Percentiles rank a stretch among this genome's conserved stretches.
Evolutionary conservation across 2,888 invertebrate genomes (phyloP).

Genomic region (Fissipunctia ypsillon): DNA sequence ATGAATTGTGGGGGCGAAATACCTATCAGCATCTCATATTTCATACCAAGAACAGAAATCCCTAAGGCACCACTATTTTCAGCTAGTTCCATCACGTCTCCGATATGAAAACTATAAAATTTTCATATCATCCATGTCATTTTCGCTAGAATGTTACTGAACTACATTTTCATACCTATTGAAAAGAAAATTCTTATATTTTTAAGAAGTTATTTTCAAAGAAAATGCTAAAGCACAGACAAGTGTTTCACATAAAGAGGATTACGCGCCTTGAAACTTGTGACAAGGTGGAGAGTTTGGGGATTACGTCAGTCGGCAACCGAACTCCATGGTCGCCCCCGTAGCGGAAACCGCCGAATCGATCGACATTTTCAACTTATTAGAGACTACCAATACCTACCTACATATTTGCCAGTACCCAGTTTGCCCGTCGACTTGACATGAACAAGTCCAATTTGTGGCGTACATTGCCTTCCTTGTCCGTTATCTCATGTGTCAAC

Average conservation of each 20-base stretch:
- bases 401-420: background rate
- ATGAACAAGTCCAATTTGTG: conserved; percentile 60
- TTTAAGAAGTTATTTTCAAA: background rate
- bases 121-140: conserved; percentile 37
- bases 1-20: background rate
- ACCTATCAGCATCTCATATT: conserved; percentile 46
- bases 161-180: conserved; percentile 16
- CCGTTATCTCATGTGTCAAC: conserved; percentile 69
- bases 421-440: conserved; percentile 61
- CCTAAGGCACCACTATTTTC: conserved; percentile 46
- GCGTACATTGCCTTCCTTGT: conserved; percentile 59
- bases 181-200: conserved; percentile 22
- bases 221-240: conserved; percentile 27
- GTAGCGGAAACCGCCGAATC: conserved; percentile 25
- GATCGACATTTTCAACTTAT: conserved; percentile 40
- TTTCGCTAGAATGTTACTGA: conserved; percentile 29
- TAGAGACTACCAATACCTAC: conserved; percentile 15
- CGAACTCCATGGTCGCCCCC: conserved; percentile 34
- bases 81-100: conserved; percentile 40
- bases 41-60: conserved; percentile 39
- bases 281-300: conserved; percentile 47
- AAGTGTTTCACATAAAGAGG: conserved; percentile 40
- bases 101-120: conserved; percentile 51
- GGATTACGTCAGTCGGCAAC: conserved; percentile 42
- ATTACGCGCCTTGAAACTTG: conserved; percentile 50